Evolutionary conservation across 2,113 vertebrate genomes (phyloP), one percentile per base, ranked within the genome.

Genomic region (Paramormyrops kingsleyae): DNA sequence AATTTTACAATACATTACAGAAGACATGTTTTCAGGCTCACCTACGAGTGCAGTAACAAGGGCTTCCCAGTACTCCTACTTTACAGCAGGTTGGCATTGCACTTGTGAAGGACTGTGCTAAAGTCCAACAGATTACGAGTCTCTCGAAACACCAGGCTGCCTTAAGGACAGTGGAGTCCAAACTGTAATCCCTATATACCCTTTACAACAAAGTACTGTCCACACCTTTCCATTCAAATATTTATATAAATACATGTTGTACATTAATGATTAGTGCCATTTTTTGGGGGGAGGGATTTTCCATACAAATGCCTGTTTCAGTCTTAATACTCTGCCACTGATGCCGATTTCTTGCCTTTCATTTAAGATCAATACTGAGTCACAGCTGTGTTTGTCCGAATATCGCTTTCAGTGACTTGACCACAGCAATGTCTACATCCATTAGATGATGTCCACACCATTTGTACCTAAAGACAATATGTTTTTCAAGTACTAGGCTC

Each of bases 281-380:
- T 42, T 77, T 86, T 27, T 13, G n/a, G 21, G n/a, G 46, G 21
- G 7, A 24, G 42, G 44, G 83, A n/a, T 84, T 9, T 85, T 50
- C 42, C 21, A 5, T 47, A n/a, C 74, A 83, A 47, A 83, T 88
- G 24, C 35, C 88, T 89, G 89, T 87, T 74, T 53, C 74, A 7
- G 74, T 87, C 83, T 62, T 92, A 92, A 92, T 94, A 91, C 91
- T 91, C 83, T 92, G 91, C 92, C 91, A 90, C 91, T 93, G 92
- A 92, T 94, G 93, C 95, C 95, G 94, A 95, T 96, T 95, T 95
- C 93, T 95, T 95, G 95, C 95, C 95, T 95, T 90, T 89, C 87
- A 91, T 93, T 94, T 90, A 66, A 90, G 91, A 94, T 93, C 91
- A 94, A 92, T 92, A 93, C 92, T 91, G 93, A 95, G 94, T 92